Base-by-base conservation (phyloP, 1,140 invertebrate species). In the Diorhabda carinulata region DNA sequence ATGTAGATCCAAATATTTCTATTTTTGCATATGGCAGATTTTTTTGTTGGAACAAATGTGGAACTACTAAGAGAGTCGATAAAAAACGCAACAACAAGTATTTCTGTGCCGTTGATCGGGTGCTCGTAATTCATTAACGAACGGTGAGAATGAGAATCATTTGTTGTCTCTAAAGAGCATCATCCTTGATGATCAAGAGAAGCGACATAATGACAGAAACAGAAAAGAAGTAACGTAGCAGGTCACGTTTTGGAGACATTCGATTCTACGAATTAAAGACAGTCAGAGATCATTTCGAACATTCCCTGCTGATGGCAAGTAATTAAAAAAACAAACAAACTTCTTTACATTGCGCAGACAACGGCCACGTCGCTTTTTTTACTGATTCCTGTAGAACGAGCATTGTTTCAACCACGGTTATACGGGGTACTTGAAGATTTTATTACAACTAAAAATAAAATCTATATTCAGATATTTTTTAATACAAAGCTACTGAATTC, bases 321-420 rank as follows among this genome's bases (percentile, higher is more conserved):
- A 72, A 72, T 72, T 72, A 72, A 72, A 72, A 72, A 72, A 72
- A 72, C 68, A 72, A 72, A 72, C 71, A 72, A 68, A 72, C 67
- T 72, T 67, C 69, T 72, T 67, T 67, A 70, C 71, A 69, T 72
- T 72, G 65, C 69, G 68, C 66, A 72, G 71, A 70, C 68, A 66
- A 72, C 47, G 67, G 45, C 67, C 25, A 62, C 41, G 58, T 60
- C 58, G 41, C 10, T 60, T 60, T 60, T 60, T 60, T 60, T 52
- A 52, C 47, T 3, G 47, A 52, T 52, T 52, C 47, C 6, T 52
- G 47, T 52, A 52, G 47, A 52, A 52, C 47, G 47, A 52, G 47
- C 47, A 52, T 52, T 52, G 47, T 52, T 52, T 52, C 47, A 52
- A n/a, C 47, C 2, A 52, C 47, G n/a, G n/a, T 6, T 52, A 52